A percentile compares a stretch with the other conserved stretches of the same genome.
These are phyloP conservation scores for Tringa solitaria DNA, from an alignment of 2,113 vertebrate species.

Conservation along the genomic window DNA sequence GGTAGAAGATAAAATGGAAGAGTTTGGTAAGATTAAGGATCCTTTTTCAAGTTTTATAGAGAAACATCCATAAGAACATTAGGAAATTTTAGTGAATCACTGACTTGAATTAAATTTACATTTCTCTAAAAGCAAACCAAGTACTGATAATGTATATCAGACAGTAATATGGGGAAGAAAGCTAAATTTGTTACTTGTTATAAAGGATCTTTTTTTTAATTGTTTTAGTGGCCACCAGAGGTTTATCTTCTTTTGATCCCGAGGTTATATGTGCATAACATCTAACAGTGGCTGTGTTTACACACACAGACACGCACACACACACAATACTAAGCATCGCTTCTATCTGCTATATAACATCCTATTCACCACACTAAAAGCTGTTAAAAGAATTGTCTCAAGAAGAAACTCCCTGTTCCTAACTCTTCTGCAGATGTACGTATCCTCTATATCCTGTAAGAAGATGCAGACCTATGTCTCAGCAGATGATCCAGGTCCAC, in stretches of 20 bases:
- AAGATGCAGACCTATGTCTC: not conserved
- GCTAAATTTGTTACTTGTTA: not conserved
- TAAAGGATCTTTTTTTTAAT: not conserved
- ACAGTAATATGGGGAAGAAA: not conserved
- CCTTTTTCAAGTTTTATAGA: not conserved
- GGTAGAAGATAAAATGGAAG: conserved; percentile 8
- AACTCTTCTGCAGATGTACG: not conserved
- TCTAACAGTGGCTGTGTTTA: not conserved
- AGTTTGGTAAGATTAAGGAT: not conserved
- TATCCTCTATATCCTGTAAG: not conserved
- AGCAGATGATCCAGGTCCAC: not conserved
- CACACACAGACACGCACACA: not conserved
- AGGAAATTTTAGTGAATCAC: not conserved
- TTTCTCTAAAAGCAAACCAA: not conserved
- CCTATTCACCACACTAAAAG: not conserved
- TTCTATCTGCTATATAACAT: not conserved
- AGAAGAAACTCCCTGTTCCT: not conserved
- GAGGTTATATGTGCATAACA: not conserved
- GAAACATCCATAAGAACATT: not conserved
- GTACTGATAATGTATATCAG: not conserved
- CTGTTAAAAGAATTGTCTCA: not conserved
- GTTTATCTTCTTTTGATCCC: not conserved
- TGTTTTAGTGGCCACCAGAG: not conserved
- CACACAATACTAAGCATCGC: not conserved
- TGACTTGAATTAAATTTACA: not conserved